phyloP scores from a whole-genome alignment of 2,113 vertebrate genomes.

The Litocranius walleri region DNA sequence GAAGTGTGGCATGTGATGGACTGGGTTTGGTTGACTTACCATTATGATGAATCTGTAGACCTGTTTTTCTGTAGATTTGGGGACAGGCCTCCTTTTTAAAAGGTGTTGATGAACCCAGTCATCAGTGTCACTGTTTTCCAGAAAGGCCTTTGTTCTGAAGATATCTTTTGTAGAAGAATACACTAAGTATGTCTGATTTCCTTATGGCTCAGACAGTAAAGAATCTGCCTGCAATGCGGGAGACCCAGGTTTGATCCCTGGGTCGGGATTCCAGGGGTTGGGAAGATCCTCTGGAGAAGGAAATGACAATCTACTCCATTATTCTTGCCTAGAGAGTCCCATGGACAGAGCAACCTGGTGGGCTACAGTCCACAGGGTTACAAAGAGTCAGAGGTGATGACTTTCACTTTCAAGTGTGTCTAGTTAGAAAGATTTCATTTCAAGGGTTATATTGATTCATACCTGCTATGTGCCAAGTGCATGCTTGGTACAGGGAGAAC shows the following conservation, averaged over 20 bases:
- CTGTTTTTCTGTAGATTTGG: conserved; percentile 23
- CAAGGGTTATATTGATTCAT: neutral
- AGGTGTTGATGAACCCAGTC: neutral
- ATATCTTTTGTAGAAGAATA: conserved; percentile 6
- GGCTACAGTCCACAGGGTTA: neutral
- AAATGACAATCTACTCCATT: neutral
- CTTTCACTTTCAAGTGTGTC: neutral
- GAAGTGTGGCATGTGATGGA: neutral
- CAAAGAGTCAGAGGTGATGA: neutral
- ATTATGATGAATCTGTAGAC: neutral
- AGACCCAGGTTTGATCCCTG: neutral
- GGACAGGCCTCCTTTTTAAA: neutral
- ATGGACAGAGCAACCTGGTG: neutral
- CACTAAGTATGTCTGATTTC: neutral
- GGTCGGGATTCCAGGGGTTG: neutral
- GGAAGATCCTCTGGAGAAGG: neutral
- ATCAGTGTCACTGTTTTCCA: conserved; percentile 2
- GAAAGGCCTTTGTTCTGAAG: conserved; percentile 8
- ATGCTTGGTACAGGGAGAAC: neutral
- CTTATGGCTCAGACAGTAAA: neutral
- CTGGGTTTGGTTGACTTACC: neutral
- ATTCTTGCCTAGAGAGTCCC: neutral
- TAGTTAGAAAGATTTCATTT: conserved; percentile 37
- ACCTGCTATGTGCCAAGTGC: neutral
- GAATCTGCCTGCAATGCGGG: neutral